Percentiles rank a stretch among this genome's conserved stretches.
Evolutionary conservation across 1,140 invertebrate species (phyloP).

Genomic region (Plodia interpunctella): DNA sequence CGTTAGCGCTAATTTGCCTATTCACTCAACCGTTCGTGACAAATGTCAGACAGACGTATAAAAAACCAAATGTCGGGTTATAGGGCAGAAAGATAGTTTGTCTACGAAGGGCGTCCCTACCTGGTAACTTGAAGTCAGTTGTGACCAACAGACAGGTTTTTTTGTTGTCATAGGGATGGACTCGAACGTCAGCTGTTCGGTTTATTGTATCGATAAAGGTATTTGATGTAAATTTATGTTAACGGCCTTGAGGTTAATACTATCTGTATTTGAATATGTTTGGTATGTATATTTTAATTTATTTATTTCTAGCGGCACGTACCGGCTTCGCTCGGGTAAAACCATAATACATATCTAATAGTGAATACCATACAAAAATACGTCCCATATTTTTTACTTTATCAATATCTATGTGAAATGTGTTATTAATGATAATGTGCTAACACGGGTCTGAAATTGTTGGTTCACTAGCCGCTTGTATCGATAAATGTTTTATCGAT

Average conservation of each 20-base stretch:
- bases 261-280: no score
- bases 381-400: no score
- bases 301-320: no score
- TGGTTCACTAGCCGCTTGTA: not conserved
- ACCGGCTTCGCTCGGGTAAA: no score
- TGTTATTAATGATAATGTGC: no score
- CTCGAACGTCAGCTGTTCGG: not conserved
- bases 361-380: no score
- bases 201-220: not conserved
- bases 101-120: not conserved
- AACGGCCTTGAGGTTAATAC: no score
- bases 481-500: not conserved
- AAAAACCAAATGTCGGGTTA: not conserved
- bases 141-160: slow-evolving; percentile 3
- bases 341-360: no score
- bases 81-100: not conserved
- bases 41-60: not conserved
- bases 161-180: not conserved
- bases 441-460: no score
- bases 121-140: not conserved
- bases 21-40: not conserved
- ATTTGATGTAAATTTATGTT: no score
- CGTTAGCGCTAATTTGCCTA: not conserved
- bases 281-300: no score
- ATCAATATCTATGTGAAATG: no score